Conservation (phyloP, 2,797 vertebrate species). For the Telmatherina bonti region DNA sequence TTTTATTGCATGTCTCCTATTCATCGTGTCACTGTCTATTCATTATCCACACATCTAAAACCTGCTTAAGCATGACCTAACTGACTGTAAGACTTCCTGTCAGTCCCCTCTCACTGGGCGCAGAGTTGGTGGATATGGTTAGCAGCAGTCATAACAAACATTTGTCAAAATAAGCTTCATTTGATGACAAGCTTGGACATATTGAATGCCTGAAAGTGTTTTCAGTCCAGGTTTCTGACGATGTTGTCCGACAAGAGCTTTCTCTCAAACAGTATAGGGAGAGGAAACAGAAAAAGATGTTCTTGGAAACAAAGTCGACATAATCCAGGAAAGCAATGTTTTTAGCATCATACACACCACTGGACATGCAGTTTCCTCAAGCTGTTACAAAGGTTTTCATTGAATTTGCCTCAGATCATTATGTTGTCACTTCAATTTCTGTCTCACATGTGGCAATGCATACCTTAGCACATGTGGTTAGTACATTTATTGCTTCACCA, state of each 20-base stretch:
- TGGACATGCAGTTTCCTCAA: conserved; percentile 56
- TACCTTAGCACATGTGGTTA: conserved; percentile 64
- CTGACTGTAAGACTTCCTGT: conserved; percentile 72
- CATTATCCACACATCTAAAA: conserved; percentile 49
- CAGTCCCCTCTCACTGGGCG: conserved; percentile 62
- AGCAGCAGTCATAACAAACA: conserved; percentile 76
- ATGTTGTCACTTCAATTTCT: conserved; percentile 74
- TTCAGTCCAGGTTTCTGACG: conserved; percentile 65
- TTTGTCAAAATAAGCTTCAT: conserved; percentile 76
- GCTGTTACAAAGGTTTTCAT: conserved; percentile 52
- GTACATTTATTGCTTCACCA: conserved; percentile 63
- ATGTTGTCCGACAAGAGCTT: conserved; percentile 63
- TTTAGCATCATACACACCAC: conserved; percentile 43
- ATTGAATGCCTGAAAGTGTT: conserved; percentile 70
- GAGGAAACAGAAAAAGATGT: conserved; percentile 49
- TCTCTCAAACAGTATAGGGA: conserved; percentile 34
- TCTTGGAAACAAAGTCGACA: conserved; percentile 47
- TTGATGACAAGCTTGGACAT: conserved; percentile 74
- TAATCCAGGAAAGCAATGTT: conserved; percentile 42
- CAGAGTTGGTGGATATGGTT: conserved; percentile 70
- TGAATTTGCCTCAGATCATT: conserved; percentile 68
- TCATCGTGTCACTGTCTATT: conserved; percentile 14
- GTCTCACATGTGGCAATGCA: conserved; percentile 54
- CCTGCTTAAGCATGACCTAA: conserved; percentile 62
- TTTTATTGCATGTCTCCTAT: not conserved